A percentile compares a stretch with the other conserved stretches of the same genome.
Evolutionary conservation across 2,113 vertebrate species (phyloP).

Genomic region (Calypte anna): DNA sequence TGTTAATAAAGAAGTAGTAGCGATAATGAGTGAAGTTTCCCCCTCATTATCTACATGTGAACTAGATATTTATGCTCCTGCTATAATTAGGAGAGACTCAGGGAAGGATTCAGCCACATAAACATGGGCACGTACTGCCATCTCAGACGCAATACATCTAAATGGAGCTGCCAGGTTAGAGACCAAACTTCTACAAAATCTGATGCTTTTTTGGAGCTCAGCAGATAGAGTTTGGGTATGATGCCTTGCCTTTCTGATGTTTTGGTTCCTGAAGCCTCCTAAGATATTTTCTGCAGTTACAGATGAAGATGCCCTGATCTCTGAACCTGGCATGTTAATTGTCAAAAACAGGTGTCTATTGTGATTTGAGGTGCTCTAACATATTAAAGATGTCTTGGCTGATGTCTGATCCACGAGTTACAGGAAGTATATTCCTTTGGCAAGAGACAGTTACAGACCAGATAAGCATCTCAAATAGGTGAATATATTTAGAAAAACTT

Average conservation of each 20-base stretch:
- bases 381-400: not conserved
- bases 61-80: not conserved
- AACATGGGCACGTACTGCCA: not conserved
- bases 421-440: not conserved
- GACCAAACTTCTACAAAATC: conserved; percentile 1
- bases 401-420: not conserved
- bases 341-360: not conserved
- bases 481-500: not conserved
- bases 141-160: not conserved
- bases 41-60: not conserved
- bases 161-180: conserved; percentile 43
- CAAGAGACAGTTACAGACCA: not conserved
- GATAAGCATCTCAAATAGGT: not conserved
- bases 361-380: not conserved
- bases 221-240: not conserved
- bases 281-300: conserved; percentile 16
- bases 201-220: not conserved
- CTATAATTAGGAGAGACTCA: conserved; percentile 32
- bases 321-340: not conserved
- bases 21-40: not conserved
- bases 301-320: not conserved
- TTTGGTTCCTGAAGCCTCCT: conserved; percentile 5
- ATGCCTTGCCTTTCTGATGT: not conserved
- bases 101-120: not conserved
- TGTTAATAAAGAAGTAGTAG: not conserved